A percentile compares a stretch with the other conserved stretches of the same genome.
phyloP scores from a whole-genome alignment of 1,140 invertebrate species.

The Cardiocondyla obscurior region DNA sequence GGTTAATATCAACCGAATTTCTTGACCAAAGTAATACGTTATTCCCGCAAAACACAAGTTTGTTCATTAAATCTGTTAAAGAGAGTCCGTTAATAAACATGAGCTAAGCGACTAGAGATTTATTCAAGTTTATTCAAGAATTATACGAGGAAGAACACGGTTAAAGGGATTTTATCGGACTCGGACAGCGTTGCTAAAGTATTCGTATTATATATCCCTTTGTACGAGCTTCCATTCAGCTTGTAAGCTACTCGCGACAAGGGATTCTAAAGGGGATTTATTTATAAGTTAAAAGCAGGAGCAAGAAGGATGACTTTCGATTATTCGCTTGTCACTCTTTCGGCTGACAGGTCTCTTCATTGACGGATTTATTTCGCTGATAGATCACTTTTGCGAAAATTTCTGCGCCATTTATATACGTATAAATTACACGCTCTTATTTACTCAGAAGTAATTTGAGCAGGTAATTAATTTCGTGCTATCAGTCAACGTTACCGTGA shows the following conservation, averaged over 20 bases:
- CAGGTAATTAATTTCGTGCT: not conserved
- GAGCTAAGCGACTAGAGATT: not conserved
- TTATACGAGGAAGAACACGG: conserved; percentile 3
- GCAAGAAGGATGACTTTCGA: conserved; percentile 2
- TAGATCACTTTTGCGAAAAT: not conserved
- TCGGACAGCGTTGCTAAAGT: not conserved
- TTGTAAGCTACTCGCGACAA: conserved; percentile 14
- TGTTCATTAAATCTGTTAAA: conserved; percentile 3
- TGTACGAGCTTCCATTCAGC: not conserved
- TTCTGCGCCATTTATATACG: not conserved
- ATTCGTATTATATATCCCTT: not conserved
- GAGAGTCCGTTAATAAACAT: conserved; percentile 9
- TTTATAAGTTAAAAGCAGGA: conserved; percentile 37
- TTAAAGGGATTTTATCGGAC: conserved; percentile 15
- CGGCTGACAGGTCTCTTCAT: not conserved
- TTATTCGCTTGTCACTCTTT: conserved; percentile 29
- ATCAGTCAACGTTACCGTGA: not conserved
- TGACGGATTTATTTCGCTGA: not conserved
- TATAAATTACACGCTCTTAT: not conserved
- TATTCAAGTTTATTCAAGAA: conserved; percentile 4
- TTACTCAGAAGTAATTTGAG: not conserved
- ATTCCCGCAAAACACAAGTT: not conserved
- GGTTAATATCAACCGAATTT: not conserved
- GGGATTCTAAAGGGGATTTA: conserved; percentile 32
- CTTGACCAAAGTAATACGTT: not conserved